Base-by-base conservation (phyloP, 2,113 vertebrate species). In the Lycocorax pyrrhopterus region DNA sequence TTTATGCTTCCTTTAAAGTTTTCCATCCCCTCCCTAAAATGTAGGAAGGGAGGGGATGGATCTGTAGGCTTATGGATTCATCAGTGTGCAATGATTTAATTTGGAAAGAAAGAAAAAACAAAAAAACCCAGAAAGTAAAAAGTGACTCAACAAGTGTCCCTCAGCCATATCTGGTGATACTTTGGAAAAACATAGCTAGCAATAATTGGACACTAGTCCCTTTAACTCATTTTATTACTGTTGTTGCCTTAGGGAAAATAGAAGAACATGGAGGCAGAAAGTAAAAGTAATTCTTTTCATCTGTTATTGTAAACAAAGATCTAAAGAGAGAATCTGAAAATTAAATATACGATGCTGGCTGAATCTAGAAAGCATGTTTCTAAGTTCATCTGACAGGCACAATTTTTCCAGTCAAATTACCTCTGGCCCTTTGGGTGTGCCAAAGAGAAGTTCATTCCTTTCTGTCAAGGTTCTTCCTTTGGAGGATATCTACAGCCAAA, bases 301-400 rank as follows among this genome's bases (percentile, higher is more conserved):
- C 79, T 97, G 85, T 84, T 95, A 73, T 69, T 92, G 69, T 95
- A 96, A 97, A 92, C 77, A 94, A 94, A 96, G 82, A 95, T 84
- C 46, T 89, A 56, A 96, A 78, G 72, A 90, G 27, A n/a, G 69
- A 83, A 67, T 87, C 62, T 84, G 59, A 44, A 94, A 82, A 93
- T 94, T 94, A 92, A 97, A 90, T 96, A 74, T 25, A 78, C 67
- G 96, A 52, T 97, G 89, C 79, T 93, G 89, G 67, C 84, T 91
- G 76, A 79, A 94, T 89, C 35, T 91, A 89, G 56, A 93, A 90
- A 85, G 27, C 22, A 29, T 79, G 46, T 51, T 87, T 89, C 77
- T 79, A 89, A 94, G 74, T 73, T 86, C 56, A 47, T 84, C 66
- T 93, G 74, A 89, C 67, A 85, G 74, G 27, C 59, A 74, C 35